These are phyloP conservation scores for Leucophenga varia DNA, from an alignment of 1,140 invertebrate genomes.

Conservation along the genomic window DNA sequence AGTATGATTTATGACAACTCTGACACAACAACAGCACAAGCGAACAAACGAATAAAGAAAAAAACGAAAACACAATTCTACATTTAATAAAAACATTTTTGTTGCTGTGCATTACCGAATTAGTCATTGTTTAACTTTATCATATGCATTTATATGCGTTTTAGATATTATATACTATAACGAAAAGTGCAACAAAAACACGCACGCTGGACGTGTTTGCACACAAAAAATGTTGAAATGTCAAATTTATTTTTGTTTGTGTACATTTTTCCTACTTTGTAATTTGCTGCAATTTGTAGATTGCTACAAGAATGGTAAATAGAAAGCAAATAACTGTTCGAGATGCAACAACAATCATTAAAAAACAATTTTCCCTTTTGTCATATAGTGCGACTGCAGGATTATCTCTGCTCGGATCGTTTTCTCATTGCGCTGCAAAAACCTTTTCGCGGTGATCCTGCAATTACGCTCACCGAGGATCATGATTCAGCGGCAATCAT, in stretches of 20 bases:
- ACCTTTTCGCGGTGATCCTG: constrained; percentile 43
- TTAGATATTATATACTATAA: too few relatives aligned
- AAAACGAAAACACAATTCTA: too few relatives aligned
- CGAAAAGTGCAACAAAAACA: too few relatives aligned
- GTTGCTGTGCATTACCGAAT: too few relatives aligned
- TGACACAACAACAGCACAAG: too few relatives aligned
- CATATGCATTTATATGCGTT: too few relatives aligned
- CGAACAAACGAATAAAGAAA: too few relatives aligned
- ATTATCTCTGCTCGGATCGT: constrained; percentile 43
- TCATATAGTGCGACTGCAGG: constrained; percentile 38
- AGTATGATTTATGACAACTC: too few relatives aligned
- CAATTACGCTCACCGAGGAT: constrained; percentile 37
- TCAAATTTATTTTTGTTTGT: constrained; percentile 11
- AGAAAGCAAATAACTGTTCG: not conserved
- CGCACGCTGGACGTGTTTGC: constrained; percentile 19
- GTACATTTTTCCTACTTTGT: constrained; percentile 10
- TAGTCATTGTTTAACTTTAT: too few relatives aligned
- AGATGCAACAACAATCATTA: not conserved
- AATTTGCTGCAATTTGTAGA: not conserved
- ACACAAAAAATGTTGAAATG: constrained; percentile 20
- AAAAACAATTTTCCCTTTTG: not conserved
- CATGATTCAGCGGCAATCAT: constrained; percentile 48
- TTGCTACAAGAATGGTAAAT: constrained; percentile 7
- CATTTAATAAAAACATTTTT: too few relatives aligned
- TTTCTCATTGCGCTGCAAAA: constrained; percentile 35